Base-by-base conservation (phyloP, 2,888 invertebrate species). In the Spisula solida region DNA sequence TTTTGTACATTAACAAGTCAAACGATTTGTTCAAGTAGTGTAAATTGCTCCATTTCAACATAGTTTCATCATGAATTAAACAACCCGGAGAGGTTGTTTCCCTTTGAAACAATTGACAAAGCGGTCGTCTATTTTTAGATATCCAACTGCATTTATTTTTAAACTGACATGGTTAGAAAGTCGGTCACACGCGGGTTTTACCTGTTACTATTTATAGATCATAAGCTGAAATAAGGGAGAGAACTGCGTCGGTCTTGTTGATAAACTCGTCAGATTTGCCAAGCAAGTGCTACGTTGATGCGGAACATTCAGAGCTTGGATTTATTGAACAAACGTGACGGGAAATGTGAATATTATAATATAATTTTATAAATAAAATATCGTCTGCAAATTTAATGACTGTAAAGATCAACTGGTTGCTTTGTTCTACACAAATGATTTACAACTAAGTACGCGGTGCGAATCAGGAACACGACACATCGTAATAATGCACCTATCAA, bases 121-220 rank as follows among this genome's bases (percentile, higher is more conserved):
- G 41, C 41, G 41, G 29, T 25, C 18, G 31, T 75, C 75, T 75
- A 75, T 34, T 75, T 75, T 31, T 75, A 75, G 75, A 48, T n/a
- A 18, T 16, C 47, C 25, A 48, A 51, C 51, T 48, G 47, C 48
- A 16, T 79, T 78, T 85, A 85, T 85, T 79, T 79, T 51, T 51
- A 85, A 79, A 85, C 25, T 85, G 79, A 79, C 56, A 79, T 85
- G 25, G 34, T 55, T 56, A 4, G 55, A 34, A 79, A 85, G 0
- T 29, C 29, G 70, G 83, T 83, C 83, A 83, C 6, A 25, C 48
- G 48, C 34, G 85, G 84, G 85, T 85, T 85, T 85, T 79, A 56
- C 0, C 25, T n/a, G 79, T 56, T 56, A 79, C 85, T 85, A 85
- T 85, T 79, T 79, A 70, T 85, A 79, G 48, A 47, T 56, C 20